Base-by-base conservation (phyloP, 2,888 invertebrate genomes). In the Amphipoea oculea region DNA sequence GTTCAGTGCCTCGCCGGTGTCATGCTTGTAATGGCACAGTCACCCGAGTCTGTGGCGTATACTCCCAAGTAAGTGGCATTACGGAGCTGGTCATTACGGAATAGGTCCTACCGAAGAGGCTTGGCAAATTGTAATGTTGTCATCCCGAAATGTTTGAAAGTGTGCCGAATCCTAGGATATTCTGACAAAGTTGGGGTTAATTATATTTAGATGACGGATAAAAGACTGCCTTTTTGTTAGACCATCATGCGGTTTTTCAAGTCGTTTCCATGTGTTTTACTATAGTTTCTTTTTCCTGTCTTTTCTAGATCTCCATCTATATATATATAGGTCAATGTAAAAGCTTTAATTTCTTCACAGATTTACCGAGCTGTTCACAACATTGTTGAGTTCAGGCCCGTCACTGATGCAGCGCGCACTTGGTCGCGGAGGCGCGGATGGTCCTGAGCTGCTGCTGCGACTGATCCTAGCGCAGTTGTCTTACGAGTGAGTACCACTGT, bases 11-110 rank as follows among this genome's bases (percentile, higher is more conserved):
- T 96, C 67, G 92, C 93, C 17, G 92, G 93, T 0, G 48, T 95
- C 80, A 93, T 96, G 93, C 90, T 94, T 12, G 92, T 94, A 23
- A 92, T 97, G 94, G 91, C 95, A 29, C 92, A 93, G 70, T 95
- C 96, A 63, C 96, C 96, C 0, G 96, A 96, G 78, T 96, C 96
- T 63, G 89, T 97, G 80, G 90, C 94, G 0, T 92, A 94, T 78
- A 96, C 96, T 3, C 95, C 95, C 62, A 92, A 92, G 96, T 96
- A 48, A 45, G 45, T 45, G 45, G 45, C 11, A 45, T 42, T 1
- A 42, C 42, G 42, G 9, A 48, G 20, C 48, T 62, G 40, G 20
- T 17, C 1, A 9, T 11, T 57, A 17, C 17, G 2, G 0, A 9
- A 23, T 17, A 48, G 0, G 42, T 12, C 7, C 14, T 36, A 14